Evolutionary conservation across 2,797 vertebrate genomes (phyloP).

Genomic region (Podarcis lilfordi): DNA sequence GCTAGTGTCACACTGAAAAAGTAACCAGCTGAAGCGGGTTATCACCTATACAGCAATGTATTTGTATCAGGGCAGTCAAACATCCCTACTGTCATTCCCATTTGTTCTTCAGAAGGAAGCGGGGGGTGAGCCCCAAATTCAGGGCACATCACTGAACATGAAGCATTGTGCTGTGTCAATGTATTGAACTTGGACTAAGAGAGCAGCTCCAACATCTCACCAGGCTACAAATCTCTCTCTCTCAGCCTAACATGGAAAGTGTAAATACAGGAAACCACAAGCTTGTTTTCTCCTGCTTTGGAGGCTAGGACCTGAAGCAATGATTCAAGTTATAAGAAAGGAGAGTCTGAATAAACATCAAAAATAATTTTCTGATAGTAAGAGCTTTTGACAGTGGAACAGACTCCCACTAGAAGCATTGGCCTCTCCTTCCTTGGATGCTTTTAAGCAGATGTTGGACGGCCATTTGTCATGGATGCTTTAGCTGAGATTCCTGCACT

Average conservation of each 20-base stretch:
- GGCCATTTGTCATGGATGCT: too few species aligned
- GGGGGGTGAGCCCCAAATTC: neutral
- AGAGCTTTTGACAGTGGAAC: too few species aligned
- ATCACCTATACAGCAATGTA: neutral
- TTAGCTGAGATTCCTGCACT: too few species aligned
- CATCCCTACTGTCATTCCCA: neutral
- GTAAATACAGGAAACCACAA: neutral
- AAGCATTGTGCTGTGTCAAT: neutral
- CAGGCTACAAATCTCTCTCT: neutral
- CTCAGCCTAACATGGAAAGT: neutral
- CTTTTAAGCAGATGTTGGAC: too few species aligned
- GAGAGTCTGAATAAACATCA: too few species aligned
- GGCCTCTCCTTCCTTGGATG: too few species aligned
- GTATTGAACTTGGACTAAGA: too few species aligned
- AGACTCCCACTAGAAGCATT: too few species aligned
- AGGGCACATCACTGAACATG: neutral
- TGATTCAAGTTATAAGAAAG: too few species aligned
- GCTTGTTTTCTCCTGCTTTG: too few species aligned
- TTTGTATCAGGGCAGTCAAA: neutral
- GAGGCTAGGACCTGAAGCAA: too few species aligned
- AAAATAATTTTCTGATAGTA: too few species aligned
- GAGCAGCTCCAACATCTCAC: neutral
- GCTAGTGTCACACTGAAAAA: neutral
- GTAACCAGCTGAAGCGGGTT: neutral
- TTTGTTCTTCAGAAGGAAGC: neutral